Evolutionary conservation across 2,797 vertebrate species (phyloP).

Genomic region (Propithecus deckenii): DNA sequence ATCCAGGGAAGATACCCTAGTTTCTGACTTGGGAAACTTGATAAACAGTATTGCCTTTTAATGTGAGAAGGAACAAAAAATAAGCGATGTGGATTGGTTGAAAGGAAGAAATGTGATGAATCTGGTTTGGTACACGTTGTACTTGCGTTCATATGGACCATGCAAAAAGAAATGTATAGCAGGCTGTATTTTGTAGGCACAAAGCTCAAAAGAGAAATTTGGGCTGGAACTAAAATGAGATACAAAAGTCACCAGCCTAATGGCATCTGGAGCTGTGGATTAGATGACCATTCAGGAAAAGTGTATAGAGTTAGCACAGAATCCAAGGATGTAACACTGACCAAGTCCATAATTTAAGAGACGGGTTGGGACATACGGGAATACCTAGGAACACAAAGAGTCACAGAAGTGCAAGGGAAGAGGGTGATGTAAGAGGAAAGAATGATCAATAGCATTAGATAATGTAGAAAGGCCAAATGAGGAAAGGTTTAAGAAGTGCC

Average conservation of each 20-base stretch:
- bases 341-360: background rate
- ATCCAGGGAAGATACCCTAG: background rate
- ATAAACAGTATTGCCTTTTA: background rate
- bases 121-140: background rate
- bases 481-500: background rate
- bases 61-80: background rate
- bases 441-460: too few relatives aligned
- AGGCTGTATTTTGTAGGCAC: too few relatives aligned
- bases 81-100: background rate
- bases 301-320: background rate
- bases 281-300: background rate
- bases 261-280: background rate
- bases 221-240: background rate
- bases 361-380: background rate
- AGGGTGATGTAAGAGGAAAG: background rate
- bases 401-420: background rate
- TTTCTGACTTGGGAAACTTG: background rate
- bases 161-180: background rate
- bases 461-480: background rate
- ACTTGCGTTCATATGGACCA: background rate
- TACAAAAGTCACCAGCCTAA: background rate
- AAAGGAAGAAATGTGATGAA: background rate
- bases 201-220: background rate
- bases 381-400: background rate
- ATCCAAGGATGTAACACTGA: background rate